These are phyloP conservation scores for Styela clava DNA, from an alignment of 23 tunicate genomes.

Conservation along the genomic window DNA sequence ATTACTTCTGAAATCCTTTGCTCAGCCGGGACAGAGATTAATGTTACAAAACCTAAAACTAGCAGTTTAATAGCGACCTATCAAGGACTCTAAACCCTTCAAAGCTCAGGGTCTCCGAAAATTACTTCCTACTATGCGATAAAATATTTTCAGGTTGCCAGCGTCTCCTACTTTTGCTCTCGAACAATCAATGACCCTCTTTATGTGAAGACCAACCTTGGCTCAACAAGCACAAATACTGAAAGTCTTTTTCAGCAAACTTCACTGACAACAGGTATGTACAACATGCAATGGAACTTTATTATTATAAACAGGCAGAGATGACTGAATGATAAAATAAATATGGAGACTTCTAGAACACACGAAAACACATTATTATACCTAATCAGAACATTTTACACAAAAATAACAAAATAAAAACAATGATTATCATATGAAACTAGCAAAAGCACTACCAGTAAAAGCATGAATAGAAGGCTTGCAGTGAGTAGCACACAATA, in stretches of 20 bases:
- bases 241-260: not conserved
- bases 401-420: not conserved
- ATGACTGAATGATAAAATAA: not conserved
- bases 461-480: not conserved
- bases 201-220: slow-evolving; percentile 3
- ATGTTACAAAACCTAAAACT: too few species aligned
- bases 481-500: not conserved
- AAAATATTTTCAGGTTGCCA: not conserved
- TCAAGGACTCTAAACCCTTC: too few species aligned
- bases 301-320: not conserved
- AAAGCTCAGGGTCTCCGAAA: too few species aligned
- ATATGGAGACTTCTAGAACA: not conserved
- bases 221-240: not conserved
- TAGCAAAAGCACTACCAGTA: not conserved
- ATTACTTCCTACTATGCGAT: too few species aligned
- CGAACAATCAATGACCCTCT: not conserved
- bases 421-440: too few species aligned
- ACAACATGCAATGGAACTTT: not conserved
- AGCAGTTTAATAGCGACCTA: too few species aligned
- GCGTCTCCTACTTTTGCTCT: slow-evolving; percentile 11
- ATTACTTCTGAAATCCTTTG: too few species aligned
- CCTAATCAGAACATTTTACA: not conserved
- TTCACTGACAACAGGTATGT: not conserved
- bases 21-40: too few species aligned
- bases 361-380: not conserved